Conservation (phyloP, 2,888 invertebrate species). For the Agapostemon virescens region DNA sequence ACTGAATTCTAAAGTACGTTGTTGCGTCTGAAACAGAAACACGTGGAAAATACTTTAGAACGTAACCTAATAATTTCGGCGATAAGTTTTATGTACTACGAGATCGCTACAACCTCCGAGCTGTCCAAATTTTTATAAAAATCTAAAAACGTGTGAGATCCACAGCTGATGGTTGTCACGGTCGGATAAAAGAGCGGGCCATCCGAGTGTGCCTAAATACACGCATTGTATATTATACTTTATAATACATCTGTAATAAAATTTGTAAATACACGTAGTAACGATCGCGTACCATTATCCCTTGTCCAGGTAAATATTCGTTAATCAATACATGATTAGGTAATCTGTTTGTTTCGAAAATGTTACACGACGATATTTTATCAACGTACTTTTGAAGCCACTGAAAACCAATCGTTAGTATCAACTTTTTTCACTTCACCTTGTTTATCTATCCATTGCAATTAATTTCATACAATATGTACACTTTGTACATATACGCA, state of each 20-base stretch:
- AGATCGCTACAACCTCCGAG: slow-evolving; percentile 73
- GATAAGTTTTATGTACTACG: background rate
- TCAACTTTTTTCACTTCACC: background rate
- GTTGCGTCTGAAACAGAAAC: slow-evolving; percentile 60
- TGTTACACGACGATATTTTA: slow-evolving; percentile 85
- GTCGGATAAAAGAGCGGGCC: slow-evolving; percentile 96
- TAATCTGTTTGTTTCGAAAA: slow-evolving; percentile 85
- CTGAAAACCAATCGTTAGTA: slow-evolving; percentile 72
- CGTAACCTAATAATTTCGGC: background rate
- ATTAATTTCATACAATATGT: background rate
- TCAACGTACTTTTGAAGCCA: slow-evolving; percentile 90
- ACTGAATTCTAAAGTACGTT: slow-evolving; percentile 83
- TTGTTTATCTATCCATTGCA: background rate
- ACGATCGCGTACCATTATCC: slow-evolving; percentile 88
- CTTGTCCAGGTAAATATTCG: slow-evolving; percentile 96
- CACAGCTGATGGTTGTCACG: slow-evolving; percentile 95
- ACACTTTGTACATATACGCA: background rate
- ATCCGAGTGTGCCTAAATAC: slow-evolving; percentile 92
- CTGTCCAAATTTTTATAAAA: slow-evolving; percentile 84
- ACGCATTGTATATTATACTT: slow-evolving; percentile 31
- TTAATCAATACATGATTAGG: slow-evolving; percentile 97
- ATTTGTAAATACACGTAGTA: slow-evolving; percentile 4
- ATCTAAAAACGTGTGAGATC: slow-evolving; percentile 94
- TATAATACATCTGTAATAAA: slow-evolving; percentile 16
- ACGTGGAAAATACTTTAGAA: background rate